These are phyloP conservation scores for Bubo bubo DNA, from an alignment of 2,113 vertebrate genomes.

Conservation along the genomic window DNA sequence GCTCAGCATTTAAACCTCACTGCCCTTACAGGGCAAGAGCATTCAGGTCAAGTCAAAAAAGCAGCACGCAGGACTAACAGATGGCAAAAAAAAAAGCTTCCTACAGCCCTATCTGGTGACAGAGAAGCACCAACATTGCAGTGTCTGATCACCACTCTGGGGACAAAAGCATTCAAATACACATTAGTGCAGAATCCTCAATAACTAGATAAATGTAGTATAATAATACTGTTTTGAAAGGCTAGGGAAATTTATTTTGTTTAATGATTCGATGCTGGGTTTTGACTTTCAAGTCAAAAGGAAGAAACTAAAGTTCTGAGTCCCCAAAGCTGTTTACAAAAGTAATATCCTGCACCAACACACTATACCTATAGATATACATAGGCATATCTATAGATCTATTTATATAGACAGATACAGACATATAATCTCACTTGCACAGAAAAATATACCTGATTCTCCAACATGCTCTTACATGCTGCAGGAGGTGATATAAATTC, in stretches of 20 bases:
- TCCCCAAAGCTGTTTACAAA: neutral
- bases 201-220: neutral
- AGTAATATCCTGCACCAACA: neutral
- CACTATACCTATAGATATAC: neutral
- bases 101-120: neutral
- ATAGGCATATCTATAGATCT: neutral
- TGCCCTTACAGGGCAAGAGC: neutral
- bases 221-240: neutral
- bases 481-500: neutral
- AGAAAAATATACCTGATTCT: neutral
- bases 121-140: neutral
- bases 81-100: neutral
- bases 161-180: neutral
- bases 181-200: neutral
- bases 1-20: neutral
- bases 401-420: neutral
- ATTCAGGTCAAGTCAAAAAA: conserved; percentile 25
- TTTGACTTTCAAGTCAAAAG: neutral
- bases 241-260: neutral
- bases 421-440: neutral
- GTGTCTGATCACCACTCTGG: neutral
- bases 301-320: neutral
- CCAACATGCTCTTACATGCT: neutral
- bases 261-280: neutral
- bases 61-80: neutral